These are phyloP conservation scores for Lepus timidus DNA, from an alignment of 2,113 vertebrate genomes.

Conservation along the genomic window DNA sequence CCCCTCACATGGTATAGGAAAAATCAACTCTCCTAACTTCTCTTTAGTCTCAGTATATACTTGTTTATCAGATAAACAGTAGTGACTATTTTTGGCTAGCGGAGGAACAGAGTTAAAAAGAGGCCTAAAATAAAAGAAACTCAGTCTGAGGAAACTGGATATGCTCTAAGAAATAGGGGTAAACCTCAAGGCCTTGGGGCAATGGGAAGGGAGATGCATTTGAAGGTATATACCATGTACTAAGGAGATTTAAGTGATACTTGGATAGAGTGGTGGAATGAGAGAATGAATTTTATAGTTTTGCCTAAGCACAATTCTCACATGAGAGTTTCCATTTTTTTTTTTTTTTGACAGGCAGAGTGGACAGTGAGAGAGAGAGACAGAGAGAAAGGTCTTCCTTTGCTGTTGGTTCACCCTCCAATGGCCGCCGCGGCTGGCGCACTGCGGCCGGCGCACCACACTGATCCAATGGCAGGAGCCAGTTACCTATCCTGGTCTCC, in stretches of 20 bases:
- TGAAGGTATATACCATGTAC: not conserved
- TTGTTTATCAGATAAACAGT: not conserved
- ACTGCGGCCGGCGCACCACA: too few relatives aligned
- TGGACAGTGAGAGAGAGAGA: too few relatives aligned
- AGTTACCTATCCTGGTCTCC: too few relatives aligned
- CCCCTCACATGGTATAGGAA: not conserved
- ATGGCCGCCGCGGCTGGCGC: too few relatives aligned
- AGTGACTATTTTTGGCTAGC: not conserved
- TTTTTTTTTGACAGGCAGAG: too few relatives aligned
- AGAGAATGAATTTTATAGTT: not conserved
- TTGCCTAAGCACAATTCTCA: not conserved
- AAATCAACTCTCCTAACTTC: not conserved
- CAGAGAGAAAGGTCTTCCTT: too few relatives aligned
- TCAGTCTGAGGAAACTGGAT: not conserved
- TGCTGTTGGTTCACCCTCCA: too few relatives aligned
- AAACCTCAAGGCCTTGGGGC: not conserved
- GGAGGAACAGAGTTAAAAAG: not conserved
- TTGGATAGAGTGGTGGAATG: not conserved
- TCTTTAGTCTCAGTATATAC: not conserved
- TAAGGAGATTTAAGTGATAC: not conserved
- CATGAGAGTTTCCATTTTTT: not conserved
- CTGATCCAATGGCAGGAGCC: too few relatives aligned
- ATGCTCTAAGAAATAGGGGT: not conserved
- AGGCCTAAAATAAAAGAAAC: not conserved
- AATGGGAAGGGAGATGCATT: not conserved